Conservation (phyloP, 2,888 invertebrate genomes). For the Tipula helvola region DNA sequence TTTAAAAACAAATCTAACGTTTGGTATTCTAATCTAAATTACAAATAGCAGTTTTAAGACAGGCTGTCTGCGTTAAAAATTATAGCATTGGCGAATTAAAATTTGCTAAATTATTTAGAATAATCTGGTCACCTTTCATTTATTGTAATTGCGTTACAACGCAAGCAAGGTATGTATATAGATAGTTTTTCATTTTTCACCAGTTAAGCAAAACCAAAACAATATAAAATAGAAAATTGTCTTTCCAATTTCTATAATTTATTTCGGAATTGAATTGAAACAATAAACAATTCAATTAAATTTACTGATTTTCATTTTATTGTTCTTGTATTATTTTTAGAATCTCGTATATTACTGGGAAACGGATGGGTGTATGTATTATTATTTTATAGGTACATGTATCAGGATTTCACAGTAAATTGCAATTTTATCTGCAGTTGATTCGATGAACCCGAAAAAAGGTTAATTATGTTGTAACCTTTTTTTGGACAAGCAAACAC, state of each 20-base stretch:
- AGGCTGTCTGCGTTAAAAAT: too few relatives aligned
- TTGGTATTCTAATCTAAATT: too few relatives aligned
- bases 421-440: not conserved
- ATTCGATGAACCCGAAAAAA: conserved; percentile 4
- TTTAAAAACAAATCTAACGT: too few relatives aligned
- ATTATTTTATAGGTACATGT: not conserved
- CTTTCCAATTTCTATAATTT: not conserved
- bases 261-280: not conserved
- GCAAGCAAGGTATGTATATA: not conserved
- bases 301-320: not conserved
- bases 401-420: not conserved
- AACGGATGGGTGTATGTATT: not conserved
- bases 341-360: not conserved
- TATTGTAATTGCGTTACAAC: not conserved
- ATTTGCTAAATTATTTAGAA: not conserved
- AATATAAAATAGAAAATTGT: not conserved
- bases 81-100: too few relatives aligned
- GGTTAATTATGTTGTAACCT: not conserved
- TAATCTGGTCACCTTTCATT: not conserved
- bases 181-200: not conserved
- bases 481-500: not conserved
- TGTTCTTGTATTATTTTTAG: not conserved
- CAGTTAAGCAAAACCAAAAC: not conserved
- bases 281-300: not conserved
- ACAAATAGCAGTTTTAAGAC: too few relatives aligned